Conservation (phyloP, 2,888 invertebrate genomes). For the Marronus borbonicus region DNA sequence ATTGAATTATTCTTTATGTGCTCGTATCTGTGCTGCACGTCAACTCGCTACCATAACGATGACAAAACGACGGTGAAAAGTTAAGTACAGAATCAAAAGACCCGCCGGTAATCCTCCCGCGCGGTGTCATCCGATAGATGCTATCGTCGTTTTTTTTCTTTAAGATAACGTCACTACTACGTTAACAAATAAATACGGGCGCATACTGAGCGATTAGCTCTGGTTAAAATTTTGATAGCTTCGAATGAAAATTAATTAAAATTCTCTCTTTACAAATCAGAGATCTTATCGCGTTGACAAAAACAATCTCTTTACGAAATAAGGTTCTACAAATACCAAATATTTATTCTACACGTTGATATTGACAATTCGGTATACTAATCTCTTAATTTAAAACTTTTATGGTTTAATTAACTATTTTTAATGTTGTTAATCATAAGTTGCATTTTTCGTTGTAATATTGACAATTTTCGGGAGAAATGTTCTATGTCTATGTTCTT, state of each 20-base stretch:
- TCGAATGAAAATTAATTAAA: conserved; percentile 16
- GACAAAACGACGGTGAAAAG: background rate
- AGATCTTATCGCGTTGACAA: conserved; percentile 12
- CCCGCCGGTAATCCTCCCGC: conserved; percentile 25
- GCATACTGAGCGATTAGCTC: background rate
- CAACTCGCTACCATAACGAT: background rate
- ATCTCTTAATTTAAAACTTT: conserved; percentile 3
- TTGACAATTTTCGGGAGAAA: too few relatives aligned
- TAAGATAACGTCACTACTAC: conserved; percentile 11
- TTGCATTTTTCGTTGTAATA: too few relatives aligned
- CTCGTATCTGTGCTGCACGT: background rate
- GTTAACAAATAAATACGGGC: conserved; percentile 2
- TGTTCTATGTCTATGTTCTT: too few relatives aligned
- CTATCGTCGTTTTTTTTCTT: background rate
- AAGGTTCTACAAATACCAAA: conserved; percentile 1
- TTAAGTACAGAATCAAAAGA: conserved; percentile 1
- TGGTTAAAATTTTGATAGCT: conserved; percentile 17
- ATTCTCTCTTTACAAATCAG: background rate
- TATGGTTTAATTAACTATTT: background rate
- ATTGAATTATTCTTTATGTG: conserved; percentile 4
- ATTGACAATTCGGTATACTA: conserved; percentile 1
- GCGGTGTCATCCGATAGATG: background rate
- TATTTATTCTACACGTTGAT: conserved; percentile 10
- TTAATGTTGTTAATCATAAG: too few relatives aligned
- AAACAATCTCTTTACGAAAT: conserved; percentile 8